A percentile compares a stretch with the other conserved stretches of the same genome.
Conservation (phyloP, 1,140 invertebrate species). For the Drosophila biarmipes region DNA sequence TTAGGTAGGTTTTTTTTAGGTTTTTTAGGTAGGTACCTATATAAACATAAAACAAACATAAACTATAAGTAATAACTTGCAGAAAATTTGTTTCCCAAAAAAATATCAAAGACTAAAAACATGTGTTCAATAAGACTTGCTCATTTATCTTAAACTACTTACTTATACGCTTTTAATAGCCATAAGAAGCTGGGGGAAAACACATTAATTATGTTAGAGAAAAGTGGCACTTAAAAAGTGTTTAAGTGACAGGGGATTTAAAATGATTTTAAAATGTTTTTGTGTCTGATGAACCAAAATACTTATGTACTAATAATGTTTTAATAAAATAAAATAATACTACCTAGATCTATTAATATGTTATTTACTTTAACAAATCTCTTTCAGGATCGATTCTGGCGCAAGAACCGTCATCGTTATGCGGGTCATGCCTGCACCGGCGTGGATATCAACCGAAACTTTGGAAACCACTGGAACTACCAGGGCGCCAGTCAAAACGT, state of each 20-base stretch:
- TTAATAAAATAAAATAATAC: background rate
- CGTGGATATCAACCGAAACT: conserved; percentile 93
- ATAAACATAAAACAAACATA: background rate
- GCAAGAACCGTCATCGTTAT: conserved; percentile 88
- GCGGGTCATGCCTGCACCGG: conserved; percentile 87
- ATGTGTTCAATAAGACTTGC: background rate
- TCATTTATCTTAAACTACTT: background rate
- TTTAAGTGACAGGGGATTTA: background rate
- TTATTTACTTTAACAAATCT: background rate
- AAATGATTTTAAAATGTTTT: background rate
- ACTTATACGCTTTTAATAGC: background rate
- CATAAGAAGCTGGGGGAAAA: background rate
- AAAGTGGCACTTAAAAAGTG: conserved; percentile 7
- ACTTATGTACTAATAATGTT: background rate
- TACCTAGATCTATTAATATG: no score
- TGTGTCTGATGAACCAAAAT: no score
- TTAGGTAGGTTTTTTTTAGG: no score
- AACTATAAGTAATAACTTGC: background rate
- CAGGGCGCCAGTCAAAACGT: conserved; percentile 84
- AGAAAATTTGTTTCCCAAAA: background rate
- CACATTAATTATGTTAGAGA: conserved; percentile 1
- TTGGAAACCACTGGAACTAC: conserved; percentile 89
- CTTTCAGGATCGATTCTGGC: conserved; percentile 87
- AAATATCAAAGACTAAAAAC: background rate
- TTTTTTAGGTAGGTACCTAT: no score